Evolutionary conservation across 2,888 invertebrate species (phyloP), one percentile per base, ranked within the genome.

Genomic region (Formica aserva): DNA sequence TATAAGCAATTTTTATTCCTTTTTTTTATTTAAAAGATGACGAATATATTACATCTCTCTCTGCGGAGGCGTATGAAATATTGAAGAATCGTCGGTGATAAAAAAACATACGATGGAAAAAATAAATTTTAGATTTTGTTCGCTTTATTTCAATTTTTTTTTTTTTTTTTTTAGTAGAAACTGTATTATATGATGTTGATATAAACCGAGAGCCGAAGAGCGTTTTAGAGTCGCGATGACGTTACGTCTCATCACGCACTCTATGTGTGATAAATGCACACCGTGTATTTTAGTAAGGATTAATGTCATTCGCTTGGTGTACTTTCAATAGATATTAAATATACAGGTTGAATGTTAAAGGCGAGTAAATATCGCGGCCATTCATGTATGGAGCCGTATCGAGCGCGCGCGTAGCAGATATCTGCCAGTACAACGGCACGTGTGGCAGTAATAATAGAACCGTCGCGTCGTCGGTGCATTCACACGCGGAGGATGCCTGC

Each of bases 401-500:
- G 78, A 72, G 72, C 87, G 88, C 89, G 88, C 87, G 86, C 85
- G 83, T 76, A 76, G 75, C 85, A 84, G 87, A 87, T 89, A 88
- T 89, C 90, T 88, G 84, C 89, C 83, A 90, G 87, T 90, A 84
- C 83, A 85, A 83, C 82, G 92, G 92, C 92, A 92, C 92, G 91
- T 92, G 92, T 88, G 86, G 85, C 88, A 91, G 85, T 91, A 92
- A 92, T 92, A 92, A 92, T 92, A 92, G 92, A 88, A 86, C 86
- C 88, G 86, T 92, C 89, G 86, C 87, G 86, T 86, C 88, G 87
- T 91, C 89, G 87, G 87, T 90, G 92, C 91, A 91, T 91, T 92
- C 91, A 87, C 88, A 89, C 86, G 87, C 90, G 87, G 85, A 85
- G 86, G 87, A 91, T 89, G 89, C 88, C 60, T 67, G 41, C 52